phyloP scores from a whole-genome alignment of 2,113 vertebrate genomes.

The Gadus chalcogrammus region DNA sequence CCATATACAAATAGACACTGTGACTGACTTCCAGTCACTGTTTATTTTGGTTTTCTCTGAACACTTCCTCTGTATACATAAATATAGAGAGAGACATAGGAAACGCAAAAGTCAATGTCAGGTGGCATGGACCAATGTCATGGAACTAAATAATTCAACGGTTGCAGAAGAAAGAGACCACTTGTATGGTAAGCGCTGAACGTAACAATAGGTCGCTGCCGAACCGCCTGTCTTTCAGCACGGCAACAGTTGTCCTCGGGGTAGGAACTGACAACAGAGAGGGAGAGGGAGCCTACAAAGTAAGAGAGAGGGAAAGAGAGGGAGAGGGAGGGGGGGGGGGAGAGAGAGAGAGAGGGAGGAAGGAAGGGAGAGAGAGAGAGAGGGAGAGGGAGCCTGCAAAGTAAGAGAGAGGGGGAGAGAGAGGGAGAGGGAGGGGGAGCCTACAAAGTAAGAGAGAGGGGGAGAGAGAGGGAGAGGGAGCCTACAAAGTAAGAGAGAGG shows the following conservation, averaged over 20 bases:
- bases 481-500: neutral
- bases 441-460: neutral
- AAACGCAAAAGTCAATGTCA: no score
- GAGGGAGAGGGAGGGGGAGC: neutral
- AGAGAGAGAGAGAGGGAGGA: constrained; percentile 15
- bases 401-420: constrained; percentile 13
- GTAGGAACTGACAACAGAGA: no score
- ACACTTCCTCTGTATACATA: no score
- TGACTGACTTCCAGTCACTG: no score
- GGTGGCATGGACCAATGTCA: neutral
- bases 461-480: neutral
- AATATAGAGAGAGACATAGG: neutral
- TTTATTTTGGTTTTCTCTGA: no score
- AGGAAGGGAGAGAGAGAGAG: neutral
- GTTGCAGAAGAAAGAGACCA: neutral
- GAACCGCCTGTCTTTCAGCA: no score
- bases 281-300: no score
- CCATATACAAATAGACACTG: no score
- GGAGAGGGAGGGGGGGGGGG: neutral
- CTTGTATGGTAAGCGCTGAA: neutral
- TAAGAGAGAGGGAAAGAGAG: neutral
- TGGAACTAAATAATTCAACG: neutral
- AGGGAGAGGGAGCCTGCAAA: constrained; percentile 2
- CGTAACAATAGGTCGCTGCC: no score
- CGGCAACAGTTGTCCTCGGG: no score